These are phyloP conservation scores for Hoplias malabaricus DNA, from an alignment of 2,113 vertebrate species.

Conservation along the genomic window DNA sequence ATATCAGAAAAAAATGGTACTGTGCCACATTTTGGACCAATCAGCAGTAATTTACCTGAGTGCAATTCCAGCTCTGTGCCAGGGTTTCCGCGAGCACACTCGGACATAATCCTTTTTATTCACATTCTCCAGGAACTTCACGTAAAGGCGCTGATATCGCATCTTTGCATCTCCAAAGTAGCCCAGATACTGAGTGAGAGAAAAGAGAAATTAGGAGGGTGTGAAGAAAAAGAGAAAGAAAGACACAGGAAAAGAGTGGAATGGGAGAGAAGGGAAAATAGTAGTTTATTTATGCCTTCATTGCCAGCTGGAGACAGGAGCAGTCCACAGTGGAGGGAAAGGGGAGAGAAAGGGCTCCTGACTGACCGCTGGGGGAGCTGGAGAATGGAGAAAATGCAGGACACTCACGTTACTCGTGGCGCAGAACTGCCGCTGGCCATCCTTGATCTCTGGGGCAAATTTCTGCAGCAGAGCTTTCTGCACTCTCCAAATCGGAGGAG, in stretches of 20 bases:
- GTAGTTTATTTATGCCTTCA: not conserved
- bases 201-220: too few species aligned
- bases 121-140: conserved; percentile 91
- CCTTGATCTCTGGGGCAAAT: conserved; percentile 93
- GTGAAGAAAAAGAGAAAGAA: too few species aligned
- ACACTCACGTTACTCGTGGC: conserved; percentile 90
- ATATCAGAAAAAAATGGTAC: too few species aligned
- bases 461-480: conserved; percentile 93
- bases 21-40: not conserved
- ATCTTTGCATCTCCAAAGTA: conserved; percentile 91
- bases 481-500: conserved; percentile 90
- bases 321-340: not conserved
- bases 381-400: not conserved
- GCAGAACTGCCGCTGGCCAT: conserved; percentile 90
- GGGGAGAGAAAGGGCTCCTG: not conserved
- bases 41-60: conserved; percentile 72
- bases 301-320: not conserved
- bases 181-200: conserved; percentile 80
- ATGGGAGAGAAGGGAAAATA: not conserved
- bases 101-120: conserved; percentile 93
- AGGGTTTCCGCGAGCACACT: conserved; percentile 87
- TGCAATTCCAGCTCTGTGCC: conserved; percentile 81
- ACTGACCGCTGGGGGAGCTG: not conserved
- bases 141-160: conserved; percentile 89
- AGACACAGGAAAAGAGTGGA: not conserved